A percentile compares a stretch with the other conserved stretches of the same genome.
phyloP scores from a whole-genome alignment of 2,113 vertebrate species.

The Saccopteryx bilineata region DNA sequence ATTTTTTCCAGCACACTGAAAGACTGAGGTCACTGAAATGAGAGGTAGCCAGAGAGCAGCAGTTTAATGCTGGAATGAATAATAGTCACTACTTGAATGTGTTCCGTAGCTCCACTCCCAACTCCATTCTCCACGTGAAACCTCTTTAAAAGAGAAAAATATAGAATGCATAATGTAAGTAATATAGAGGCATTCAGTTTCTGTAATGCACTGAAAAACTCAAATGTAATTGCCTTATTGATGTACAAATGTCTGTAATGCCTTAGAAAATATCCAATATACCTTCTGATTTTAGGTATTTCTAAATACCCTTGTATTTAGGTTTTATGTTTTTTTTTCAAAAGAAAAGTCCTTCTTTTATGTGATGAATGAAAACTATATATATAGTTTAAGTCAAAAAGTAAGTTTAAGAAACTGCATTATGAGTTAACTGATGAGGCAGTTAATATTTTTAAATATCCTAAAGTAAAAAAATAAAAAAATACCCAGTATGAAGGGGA shows the following conservation, averaged over 20 bases:
- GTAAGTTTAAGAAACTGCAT: too few species aligned
- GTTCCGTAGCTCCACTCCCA: neutral
- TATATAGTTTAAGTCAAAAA: too few species aligned
- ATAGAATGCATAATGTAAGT: neutral
- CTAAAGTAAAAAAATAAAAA: neutral
- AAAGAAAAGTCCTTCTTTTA: neutral
- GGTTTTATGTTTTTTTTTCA: neutral
- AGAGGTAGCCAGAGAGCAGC: neutral
- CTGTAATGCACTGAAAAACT: neutral
- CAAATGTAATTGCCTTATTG: constrained; percentile 69
- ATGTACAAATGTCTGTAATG: neutral
- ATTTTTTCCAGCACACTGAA: neutral
- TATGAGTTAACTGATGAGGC: too few species aligned
- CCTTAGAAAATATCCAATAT: neutral
- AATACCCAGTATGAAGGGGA: neutral
- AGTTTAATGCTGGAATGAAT: neutral
- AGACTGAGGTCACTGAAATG: neutral
- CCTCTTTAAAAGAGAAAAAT: neutral
- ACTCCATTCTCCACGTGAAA: neutral
- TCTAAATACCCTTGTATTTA: neutral
- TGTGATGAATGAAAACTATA: neutral
- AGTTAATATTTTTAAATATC: neutral
- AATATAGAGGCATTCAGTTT: constrained; percentile 42
- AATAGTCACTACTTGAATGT: neutral
- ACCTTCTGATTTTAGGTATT: neutral